Conservation (phyloP, 1,140 invertebrate species). For the Dendrolimus kikuchii region DNA sequence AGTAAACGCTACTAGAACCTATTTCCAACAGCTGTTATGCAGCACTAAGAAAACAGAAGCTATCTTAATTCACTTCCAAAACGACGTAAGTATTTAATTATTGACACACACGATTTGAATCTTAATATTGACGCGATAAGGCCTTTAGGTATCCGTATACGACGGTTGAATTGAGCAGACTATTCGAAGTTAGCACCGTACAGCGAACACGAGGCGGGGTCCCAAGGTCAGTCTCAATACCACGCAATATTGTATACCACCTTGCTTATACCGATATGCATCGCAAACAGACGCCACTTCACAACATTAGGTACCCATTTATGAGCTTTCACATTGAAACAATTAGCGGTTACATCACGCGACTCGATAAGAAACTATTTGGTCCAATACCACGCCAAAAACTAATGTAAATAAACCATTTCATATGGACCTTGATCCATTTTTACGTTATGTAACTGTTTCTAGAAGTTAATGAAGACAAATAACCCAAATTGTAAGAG, state of each 20-base stretch:
- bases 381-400: conserved; percentile 37
- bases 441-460: conserved; percentile 17
- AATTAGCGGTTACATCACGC: conserved; percentile 39
- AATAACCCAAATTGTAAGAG: background rate
- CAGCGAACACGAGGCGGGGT: conserved; percentile 23
- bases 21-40: conserved; percentile 57
- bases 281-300: conserved; percentile 15
- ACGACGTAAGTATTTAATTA: conserved; percentile 19
- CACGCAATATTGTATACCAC: conserved; percentile 47
- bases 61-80: conserved; percentile 15
- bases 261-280: conserved; percentile 12
- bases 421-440: conserved; percentile 41
- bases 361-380: conserved; percentile 44
- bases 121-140: conserved; percentile 27
- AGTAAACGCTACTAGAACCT: conserved; percentile 48
- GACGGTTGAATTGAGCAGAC: conserved; percentile 39
- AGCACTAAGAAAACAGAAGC: conserved; percentile 56
- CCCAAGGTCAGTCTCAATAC: conserved; percentile 58
- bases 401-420: conserved; percentile 36
- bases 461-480: background rate
- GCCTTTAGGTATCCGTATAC: conserved; percentile 36
- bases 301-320: conserved; percentile 43
- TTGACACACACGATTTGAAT: conserved; percentile 17
- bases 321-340: conserved; percentile 37
- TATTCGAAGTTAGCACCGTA: conserved; percentile 50